phyloP scores from a whole-genome alignment of 2,113 vertebrate genomes.

The Paradisaea rubra region DNA sequence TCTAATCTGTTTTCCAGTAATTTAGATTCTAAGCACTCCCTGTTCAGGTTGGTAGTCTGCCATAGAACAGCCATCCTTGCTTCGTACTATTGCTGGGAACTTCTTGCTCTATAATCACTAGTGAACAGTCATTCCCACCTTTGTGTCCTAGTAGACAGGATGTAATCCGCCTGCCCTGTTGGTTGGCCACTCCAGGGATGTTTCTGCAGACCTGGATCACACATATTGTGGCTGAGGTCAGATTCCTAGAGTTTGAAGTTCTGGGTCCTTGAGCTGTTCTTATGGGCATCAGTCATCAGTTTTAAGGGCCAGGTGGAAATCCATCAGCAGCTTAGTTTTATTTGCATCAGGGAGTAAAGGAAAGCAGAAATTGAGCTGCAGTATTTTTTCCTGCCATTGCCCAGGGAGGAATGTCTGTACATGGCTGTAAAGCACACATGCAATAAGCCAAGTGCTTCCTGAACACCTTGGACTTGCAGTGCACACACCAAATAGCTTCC shows the following conservation, averaged over 20 bases:
- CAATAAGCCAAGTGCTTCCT: not conserved
- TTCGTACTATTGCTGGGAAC: not conserved
- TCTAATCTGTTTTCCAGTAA: not conserved
- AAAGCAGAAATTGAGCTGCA: not conserved
- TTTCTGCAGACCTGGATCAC: not conserved
- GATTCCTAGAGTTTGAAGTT: not conserved
- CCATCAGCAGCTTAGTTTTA: not conserved
- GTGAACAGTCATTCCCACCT: not conserved
- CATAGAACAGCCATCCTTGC: not conserved
- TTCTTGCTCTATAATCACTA: not conserved
- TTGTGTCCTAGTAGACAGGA: not conserved
- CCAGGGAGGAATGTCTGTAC: not conserved
- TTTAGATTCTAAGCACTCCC: not conserved
- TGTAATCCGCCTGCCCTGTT: not conserved
- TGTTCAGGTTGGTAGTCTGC: not conserved
- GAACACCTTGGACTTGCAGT: not conserved
- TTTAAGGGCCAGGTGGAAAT: not conserved
- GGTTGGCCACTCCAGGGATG: not conserved
- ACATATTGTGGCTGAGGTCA: rapidly evolving
- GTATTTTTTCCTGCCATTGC: not conserved
- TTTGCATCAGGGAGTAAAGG: not conserved
- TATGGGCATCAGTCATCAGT: not conserved
- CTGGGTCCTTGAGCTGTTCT: not conserved
- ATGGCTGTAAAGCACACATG: not conserved
- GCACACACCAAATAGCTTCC: not conserved